Evolutionary conservation across 23 tunicate species (phyloP).

Genomic region (Pegea sp.): DNA sequence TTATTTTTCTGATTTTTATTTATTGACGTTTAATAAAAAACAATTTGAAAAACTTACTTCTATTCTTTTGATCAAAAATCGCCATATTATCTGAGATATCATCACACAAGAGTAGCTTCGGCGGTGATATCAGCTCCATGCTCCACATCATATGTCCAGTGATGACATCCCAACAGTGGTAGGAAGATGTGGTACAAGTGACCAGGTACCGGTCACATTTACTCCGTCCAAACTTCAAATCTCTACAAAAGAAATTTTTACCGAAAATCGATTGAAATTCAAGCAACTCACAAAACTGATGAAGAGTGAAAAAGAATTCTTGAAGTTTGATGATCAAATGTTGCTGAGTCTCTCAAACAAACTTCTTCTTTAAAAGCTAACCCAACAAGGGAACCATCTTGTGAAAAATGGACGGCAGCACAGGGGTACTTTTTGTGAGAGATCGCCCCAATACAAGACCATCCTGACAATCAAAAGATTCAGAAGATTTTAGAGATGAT

Average conservation of each 20-base stretch:
- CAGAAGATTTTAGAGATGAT: background rate
- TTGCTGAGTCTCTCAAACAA: constrained; percentile 12
- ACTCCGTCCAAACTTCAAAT: background rate
- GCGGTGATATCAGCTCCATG: no score
- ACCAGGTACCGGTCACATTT: background rate
- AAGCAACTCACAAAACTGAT: no score
- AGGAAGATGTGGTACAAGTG: background rate
- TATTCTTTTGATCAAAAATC: no score
- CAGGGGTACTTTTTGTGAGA: constrained; percentile 13
- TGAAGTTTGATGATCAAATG: constrained; percentile 6
- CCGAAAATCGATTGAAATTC: no score
- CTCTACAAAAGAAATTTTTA: no score
- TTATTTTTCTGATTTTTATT: no score
- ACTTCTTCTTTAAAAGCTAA: constrained; percentile 26
- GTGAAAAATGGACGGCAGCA: constrained; percentile 25
- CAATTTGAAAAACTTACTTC: no score
- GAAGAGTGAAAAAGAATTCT: no score
- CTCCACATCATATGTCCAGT: background rate
- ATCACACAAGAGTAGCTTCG: no score
- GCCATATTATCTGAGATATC: no score
- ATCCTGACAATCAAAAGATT: constrained; percentile 9
- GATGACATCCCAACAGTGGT: background rate
- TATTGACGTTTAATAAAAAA: no score
- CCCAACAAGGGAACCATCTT: constrained; percentile 60
- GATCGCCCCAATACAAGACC: constrained; percentile 26